These are phyloP conservation scores for Salmo trutta DNA, from an alignment of 2,797 vertebrate genomes.

Conservation along the genomic window DNA sequence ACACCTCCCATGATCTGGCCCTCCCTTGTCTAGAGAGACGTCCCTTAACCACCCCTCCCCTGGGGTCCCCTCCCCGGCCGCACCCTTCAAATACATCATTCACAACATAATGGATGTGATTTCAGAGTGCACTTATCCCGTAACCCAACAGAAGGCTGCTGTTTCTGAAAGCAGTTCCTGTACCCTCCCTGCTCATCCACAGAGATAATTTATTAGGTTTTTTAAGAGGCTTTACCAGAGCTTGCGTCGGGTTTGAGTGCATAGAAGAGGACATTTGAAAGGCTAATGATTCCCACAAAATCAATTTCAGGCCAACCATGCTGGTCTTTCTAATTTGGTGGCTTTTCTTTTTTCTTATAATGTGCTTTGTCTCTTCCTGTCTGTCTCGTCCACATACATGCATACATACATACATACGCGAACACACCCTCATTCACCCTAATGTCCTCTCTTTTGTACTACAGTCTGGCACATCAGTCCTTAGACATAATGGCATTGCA, in stretches of 20 bases:
- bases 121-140: slow-evolving; percentile 78
- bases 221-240: slow-evolving; percentile 57
- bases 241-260: slow-evolving; percentile 54
- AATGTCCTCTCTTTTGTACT: not conserved
- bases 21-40: slow-evolving; percentile 49
- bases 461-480: not conserved
- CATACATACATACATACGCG: not conserved
- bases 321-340: slow-evolving; percentile 61
- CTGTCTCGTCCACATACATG: slow-evolving; percentile 26
- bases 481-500: not conserved
- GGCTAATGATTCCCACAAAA: slow-evolving; percentile 69
- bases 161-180: slow-evolving; percentile 61
- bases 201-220: slow-evolving; percentile 71
- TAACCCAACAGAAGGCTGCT: slow-evolving; percentile 54
- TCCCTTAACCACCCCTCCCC: slow-evolving; percentile 46
- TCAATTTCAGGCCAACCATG: slow-evolving; percentile 71
- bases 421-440: slow-evolving; percentile 16
- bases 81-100: slow-evolving; percentile 79
- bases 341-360: slow-evolving; percentile 61
- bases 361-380: slow-evolving; percentile 61
- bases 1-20: slow-evolving; percentile 37
- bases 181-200: slow-evolving; percentile 43
- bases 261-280: slow-evolving; percentile 59
- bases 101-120: slow-evolving; percentile 78
- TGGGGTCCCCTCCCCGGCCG: slow-evolving; percentile 34